phyloP scores from a whole-genome alignment of 2,888 invertebrate genomes.

The Gryllus longicercus region DNA sequence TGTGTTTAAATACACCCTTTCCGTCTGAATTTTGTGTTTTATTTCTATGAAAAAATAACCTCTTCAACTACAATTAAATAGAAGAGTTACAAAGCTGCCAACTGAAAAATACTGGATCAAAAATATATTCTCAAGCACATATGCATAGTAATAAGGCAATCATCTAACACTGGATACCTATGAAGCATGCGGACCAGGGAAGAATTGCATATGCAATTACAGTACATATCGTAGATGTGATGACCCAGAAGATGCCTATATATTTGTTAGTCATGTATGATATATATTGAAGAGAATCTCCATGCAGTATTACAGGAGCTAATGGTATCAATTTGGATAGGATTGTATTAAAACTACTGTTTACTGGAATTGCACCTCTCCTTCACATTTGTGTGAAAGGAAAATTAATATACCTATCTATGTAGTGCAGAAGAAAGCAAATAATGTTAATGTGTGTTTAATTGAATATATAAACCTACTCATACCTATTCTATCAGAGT shows the following conservation, averaged over 20 bases:
- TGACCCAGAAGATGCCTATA: constrained; percentile 11
- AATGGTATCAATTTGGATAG: too few relatives aligned
- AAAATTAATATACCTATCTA: too few relatives aligned
- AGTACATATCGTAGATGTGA: constrained; percentile 2
- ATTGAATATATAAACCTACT: too few relatives aligned
- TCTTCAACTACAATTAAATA: background rate
- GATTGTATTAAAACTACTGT: too few relatives aligned
- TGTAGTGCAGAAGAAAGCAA: too few relatives aligned
- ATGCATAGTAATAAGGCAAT: background rate
- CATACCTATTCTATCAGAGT: too few relatives aligned
- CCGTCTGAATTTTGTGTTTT: background rate
- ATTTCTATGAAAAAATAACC: background rate
- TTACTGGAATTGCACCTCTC: too few relatives aligned
- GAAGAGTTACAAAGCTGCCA: background rate
- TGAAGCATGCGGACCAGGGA: background rate
- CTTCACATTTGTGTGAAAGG: too few relatives aligned
- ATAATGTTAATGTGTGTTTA: too few relatives aligned
- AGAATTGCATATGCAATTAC: background rate
- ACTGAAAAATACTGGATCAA: background rate
- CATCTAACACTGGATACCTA: background rate
- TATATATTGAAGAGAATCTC: background rate
- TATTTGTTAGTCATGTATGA: background rate
- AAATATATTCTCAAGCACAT: too few relatives aligned
- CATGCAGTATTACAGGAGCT: background rate
- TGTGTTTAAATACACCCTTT: background rate